A percentile compares a stretch with the other conserved stretches of the same genome.
phyloP scores from a whole-genome alignment of 1,140 invertebrate species.

The Drosophila obscura region DNA sequence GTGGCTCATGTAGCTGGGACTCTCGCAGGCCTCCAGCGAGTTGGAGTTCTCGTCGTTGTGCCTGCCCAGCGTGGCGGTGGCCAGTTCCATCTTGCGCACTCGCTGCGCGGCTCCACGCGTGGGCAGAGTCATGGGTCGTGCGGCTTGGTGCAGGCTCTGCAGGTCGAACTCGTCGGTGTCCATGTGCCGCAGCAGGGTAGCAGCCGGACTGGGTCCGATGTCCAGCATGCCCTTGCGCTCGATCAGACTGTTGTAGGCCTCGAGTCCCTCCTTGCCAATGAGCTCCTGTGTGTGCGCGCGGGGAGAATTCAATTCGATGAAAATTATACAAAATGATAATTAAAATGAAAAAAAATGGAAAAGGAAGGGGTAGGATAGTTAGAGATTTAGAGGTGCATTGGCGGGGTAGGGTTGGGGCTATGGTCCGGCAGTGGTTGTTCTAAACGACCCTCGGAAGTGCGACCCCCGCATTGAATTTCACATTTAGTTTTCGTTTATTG shows the following conservation, averaged over 20 bases:
- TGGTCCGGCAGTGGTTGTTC: too few species aligned
- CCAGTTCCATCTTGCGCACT: constrained; percentile 51
- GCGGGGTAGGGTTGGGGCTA: too few species aligned
- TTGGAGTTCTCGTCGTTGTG: constrained; percentile 61
- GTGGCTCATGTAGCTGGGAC: constrained; percentile 80
- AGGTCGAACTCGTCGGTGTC: constrained; percentile 80
- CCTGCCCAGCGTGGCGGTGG: constrained; percentile 20
- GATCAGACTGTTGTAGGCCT: constrained; percentile 95
- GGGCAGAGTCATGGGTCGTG: constrained; percentile 78
- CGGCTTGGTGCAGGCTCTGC: constrained; percentile 58
- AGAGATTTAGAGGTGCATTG: not conserved
- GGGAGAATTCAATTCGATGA: constrained; percentile 19
- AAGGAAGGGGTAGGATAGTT: not conserved
- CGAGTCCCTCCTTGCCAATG: constrained; percentile 92
- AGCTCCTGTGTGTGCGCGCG: constrained; percentile 85
- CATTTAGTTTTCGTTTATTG: constrained; percentile 64
- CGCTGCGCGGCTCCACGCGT: constrained; percentile 69
- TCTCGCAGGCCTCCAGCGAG: constrained; percentile 70
- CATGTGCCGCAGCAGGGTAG: constrained; percentile 67
- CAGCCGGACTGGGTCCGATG: constrained; percentile 68
- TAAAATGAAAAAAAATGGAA: constrained; percentile 5
- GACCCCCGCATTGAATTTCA: constrained; percentile 17
- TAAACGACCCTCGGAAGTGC: not conserved
- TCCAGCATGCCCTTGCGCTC: constrained; percentile 86
- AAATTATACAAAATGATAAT: constrained; percentile 39